Evolutionary conservation across 1,140 invertebrate genomes (phyloP).

Genomic region (Conus betulinus): DNA sequence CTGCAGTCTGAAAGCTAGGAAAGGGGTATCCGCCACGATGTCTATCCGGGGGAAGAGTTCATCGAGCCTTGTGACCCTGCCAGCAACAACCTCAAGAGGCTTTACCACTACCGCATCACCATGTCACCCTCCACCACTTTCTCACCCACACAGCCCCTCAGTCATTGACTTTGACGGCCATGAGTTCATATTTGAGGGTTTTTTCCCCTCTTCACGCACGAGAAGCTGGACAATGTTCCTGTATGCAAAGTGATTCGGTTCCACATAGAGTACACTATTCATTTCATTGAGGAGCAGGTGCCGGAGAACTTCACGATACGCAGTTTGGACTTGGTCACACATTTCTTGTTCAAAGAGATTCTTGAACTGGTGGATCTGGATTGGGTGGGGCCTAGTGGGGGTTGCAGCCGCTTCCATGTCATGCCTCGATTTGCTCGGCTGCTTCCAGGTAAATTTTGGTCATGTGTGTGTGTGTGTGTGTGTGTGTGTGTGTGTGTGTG

Average conservation of each 20-base stretch:
- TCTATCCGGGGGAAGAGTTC: conserved; percentile 92
- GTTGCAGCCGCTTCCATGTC: conserved; percentile 94
- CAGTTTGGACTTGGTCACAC: conserved; percentile 93
- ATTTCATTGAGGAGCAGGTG: conserved; percentile 93
- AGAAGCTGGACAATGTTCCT: conserved; percentile 84
- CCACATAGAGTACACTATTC: conserved; percentile 97
- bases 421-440: conserved; percentile 96
- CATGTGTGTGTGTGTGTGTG: too few species aligned
- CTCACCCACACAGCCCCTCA: conserved; percentile 82
- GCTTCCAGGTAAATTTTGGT: conserved; percentile 79
- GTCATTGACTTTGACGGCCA: conserved; percentile 94
- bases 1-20: conserved; percentile 91
- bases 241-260: conserved; percentile 72
- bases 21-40: conserved; percentile 95
- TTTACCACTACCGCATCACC: conserved; percentile 91
- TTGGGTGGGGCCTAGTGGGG: conserved; percentile 79
- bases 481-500: background rate
- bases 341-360: conserved; percentile 91
- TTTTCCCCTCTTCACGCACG: conserved; percentile 97
- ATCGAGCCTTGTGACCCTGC: conserved; percentile 85
- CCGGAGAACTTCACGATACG: conserved; percentile 95
- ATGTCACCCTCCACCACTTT: conserved; percentile 82
- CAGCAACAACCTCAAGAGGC: conserved; percentile 89
- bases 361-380: conserved; percentile 96
- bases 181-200: conserved; percentile 98